Evolutionary conservation across 1,140 invertebrate genomes (phyloP).

Genomic region (Drosophila kohkoa): DNA sequence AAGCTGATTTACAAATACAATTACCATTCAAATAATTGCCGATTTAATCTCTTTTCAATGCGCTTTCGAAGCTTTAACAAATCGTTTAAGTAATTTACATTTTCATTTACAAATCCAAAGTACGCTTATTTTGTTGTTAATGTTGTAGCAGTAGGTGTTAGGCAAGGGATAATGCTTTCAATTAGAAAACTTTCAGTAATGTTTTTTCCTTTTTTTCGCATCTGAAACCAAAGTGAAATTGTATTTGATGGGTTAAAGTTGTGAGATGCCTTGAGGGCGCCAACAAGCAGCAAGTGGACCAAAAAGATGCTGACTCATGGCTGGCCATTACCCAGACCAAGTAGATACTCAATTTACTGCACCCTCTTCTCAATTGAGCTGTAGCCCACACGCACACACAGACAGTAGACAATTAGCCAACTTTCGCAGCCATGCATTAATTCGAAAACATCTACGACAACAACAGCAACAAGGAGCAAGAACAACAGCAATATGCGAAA

Average conservation of each 20-base stretch:
- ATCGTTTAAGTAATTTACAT: constrained; percentile 18
- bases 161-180: constrained; percentile 22
- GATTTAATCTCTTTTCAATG: neutral
- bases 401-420: constrained; percentile 72
- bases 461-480: constrained; percentile 16
- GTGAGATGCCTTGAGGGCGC: neutral
- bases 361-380: constrained; percentile 51
- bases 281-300: neutral
- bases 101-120: constrained; percentile 8
- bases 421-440: constrained; percentile 78
- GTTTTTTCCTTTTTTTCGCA: neutral
- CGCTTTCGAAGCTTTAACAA: neutral
- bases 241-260: constrained; percentile 10
- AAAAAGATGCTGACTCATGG: constrained; percentile 59
- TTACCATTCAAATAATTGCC: neutral
- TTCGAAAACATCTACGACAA: constrained; percentile 60
- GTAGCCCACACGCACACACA: constrained; percentile 13
- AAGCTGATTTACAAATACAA: neutral
- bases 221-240: constrained; percentile 15
- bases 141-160: neutral
- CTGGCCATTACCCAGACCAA: constrained; percentile 58
- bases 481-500: constrained; percentile 25
- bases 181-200: constrained; percentile 22
- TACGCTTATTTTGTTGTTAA: neutral
- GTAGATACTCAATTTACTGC: constrained; percentile 8